Evolutionary conservation across 1,140 invertebrate species (phyloP).

Genomic region (Oreohelix idahoensis): DNA sequence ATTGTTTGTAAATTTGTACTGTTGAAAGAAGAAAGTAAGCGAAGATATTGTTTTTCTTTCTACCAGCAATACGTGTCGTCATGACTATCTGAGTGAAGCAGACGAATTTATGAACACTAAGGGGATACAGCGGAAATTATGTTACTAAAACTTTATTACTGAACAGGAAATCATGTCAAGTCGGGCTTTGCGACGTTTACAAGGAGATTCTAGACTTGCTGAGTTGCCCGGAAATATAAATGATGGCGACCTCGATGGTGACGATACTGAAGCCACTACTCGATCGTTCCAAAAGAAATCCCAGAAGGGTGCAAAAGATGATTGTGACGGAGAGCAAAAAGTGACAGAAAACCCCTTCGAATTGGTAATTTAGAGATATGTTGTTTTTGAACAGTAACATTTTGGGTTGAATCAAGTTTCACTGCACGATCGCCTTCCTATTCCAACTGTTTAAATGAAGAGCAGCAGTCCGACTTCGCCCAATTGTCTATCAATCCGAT

Average conservation of each 20-base stretch:
- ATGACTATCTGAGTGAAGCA: neutral
- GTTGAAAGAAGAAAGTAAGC: too few species aligned
- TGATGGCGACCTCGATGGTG: neutral
- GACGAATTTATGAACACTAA: too few species aligned
- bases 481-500: too few species aligned
- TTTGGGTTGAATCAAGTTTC: too few species aligned
- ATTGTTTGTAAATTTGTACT: too few species aligned
- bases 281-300: neutral
- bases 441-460: too few species aligned
- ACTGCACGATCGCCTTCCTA: too few species aligned
- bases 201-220: neutral
- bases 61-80: neutral
- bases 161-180: neutral
- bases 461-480: too few species aligned
- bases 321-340: neutral
- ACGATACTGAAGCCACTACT: neutral
- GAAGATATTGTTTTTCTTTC: neutral
- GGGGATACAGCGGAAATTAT: neutral
- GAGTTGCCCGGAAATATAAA: neutral
- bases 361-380: neutral
- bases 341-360: conserved; percentile 4
- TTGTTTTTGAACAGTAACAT: too few species aligned
- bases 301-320: neutral
- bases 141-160: neutral
- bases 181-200: conserved; percentile 2